Evolutionary conservation across 2,888 invertebrate species (phyloP), one percentile per base, ranked within the genome.

Genomic region (Acanthosepion esculentum): DNA sequence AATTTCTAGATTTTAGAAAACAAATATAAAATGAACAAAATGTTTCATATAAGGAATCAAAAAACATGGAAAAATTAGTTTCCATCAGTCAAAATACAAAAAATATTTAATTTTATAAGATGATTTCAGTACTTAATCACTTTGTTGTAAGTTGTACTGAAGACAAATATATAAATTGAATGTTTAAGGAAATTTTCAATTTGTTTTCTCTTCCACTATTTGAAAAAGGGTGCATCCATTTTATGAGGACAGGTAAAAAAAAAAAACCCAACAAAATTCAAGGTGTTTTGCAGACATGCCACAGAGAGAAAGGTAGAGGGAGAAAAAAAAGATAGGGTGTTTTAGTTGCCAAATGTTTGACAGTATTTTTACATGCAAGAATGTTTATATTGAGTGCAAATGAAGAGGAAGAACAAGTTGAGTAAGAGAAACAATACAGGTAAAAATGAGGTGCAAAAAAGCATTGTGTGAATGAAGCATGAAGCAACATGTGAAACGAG

Each of bases 231-330:
- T 78, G 78, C 18, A 78, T 78, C 18, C 33, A 33, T n/a, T 78
- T 78, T 78, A 78, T 78, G 78, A 78, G 78, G 78, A 78, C n/a
- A 78, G 78, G n/a, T 78, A 33, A 78, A 78, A 78, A 78, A 78
- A 78, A 78, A 78, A 78, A 18, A 78, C 78, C 78, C 15, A 33
- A 78, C 78, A 78, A 78, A 78, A 78, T n/a, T 78, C 8, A 78
- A 78, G 78, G 78, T 78, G 78, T 78, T 78, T 78, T 78, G n/a
- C 78, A 78, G n/a, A 78, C 78, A 78, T 78, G 78, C 78, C 23
- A n/a, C 2, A 78, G 29, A 78, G n/a, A 78, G 78, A 78, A 15
- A 78, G n/a, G 33, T n/a, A 78, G 78, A 78, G 78, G 15, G 78
- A n/a, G 78, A 33, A 15, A n/a, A 18, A 78, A 33, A 33, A 78